Evolutionary conservation across 2,888 invertebrate genomes (phyloP).

Genomic region (Chloromyia formosa): DNA sequence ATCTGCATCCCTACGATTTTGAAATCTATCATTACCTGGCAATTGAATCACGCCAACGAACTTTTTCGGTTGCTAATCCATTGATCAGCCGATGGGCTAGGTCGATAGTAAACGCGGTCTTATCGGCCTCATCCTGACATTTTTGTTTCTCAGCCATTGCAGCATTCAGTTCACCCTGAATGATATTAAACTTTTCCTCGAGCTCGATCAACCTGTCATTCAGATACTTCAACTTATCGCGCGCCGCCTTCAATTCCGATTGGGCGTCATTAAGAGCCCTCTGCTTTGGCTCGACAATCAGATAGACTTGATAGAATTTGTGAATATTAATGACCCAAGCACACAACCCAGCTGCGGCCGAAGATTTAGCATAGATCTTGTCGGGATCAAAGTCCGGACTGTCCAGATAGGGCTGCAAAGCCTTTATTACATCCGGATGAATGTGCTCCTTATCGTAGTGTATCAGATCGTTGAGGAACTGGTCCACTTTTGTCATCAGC

Average conservation of each 20-base stretch:
- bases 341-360: conserved; percentile 91
- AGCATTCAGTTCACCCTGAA: conserved; percentile 85
- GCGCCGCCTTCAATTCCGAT: conserved; percentile 81
- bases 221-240: conserved; percentile 79
- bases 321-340: conserved; percentile 95
- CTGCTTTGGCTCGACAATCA: conserved; percentile 91
- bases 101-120: conserved; percentile 87
- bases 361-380: conserved; percentile 83
- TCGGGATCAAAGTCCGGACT: conserved; percentile 85
- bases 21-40: conserved; percentile 61
- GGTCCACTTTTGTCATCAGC: conserved; percentile 91
- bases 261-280: conserved; percentile 86
- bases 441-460: conserved; percentile 95
- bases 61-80: conserved; percentile 91
- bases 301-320: conserved; percentile 88
- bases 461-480: conserved; percentile 82
- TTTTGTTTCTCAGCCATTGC: conserved; percentile 87
- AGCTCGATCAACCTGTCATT: conserved; percentile 74
- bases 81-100: conserved; percentile 91
- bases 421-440: conserved; percentile 86
- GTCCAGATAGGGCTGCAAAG: conserved; percentile 67
- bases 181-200: conserved; percentile 78
- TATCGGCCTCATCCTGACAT: conserved; percentile 92
- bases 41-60: conserved; percentile 80
- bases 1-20: background rate